Evolutionary conservation across 2,113 vertebrate genomes (phyloP).

Genomic region (Colius striatus): DNA sequence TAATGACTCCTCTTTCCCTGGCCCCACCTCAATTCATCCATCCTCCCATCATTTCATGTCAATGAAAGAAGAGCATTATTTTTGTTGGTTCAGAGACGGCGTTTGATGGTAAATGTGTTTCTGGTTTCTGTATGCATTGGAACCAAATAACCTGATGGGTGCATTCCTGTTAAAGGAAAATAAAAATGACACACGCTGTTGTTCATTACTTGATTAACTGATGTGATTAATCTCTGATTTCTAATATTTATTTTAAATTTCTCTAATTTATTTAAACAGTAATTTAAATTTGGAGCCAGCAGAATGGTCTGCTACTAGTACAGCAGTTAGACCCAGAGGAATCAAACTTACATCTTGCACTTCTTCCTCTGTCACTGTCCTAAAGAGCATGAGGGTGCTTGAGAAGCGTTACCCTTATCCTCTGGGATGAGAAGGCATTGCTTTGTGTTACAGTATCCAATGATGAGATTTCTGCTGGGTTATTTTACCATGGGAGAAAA

Average conservation of each 20-base stretch:
- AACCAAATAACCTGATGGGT: neutral
- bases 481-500: neutral
- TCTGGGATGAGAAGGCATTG: neutral
- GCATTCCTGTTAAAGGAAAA: neutral
- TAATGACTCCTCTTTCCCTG: neutral
- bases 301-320: neutral
- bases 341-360: neutral
- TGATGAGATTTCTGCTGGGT: neutral
- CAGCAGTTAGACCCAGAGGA: neutral
- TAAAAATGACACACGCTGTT: neutral
- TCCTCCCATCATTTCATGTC: neutral
- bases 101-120: neutral
- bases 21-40: neutral
- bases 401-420: neutral
- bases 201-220: neutral
- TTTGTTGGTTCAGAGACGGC: neutral
- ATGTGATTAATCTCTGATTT: constrained; percentile 15
- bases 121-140: neutral
- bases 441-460: neutral
- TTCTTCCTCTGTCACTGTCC: neutral
- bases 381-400: neutral
- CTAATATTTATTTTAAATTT: constrained; percentile 3
- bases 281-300: neutral
- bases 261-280: constrained; percentile 23
- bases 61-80: neutral